These are phyloP conservation scores for Dendronephthya gigantea DNA, from an alignment of 64 coral and sea anemone genomes.

Conservation along the genomic window DNA sequence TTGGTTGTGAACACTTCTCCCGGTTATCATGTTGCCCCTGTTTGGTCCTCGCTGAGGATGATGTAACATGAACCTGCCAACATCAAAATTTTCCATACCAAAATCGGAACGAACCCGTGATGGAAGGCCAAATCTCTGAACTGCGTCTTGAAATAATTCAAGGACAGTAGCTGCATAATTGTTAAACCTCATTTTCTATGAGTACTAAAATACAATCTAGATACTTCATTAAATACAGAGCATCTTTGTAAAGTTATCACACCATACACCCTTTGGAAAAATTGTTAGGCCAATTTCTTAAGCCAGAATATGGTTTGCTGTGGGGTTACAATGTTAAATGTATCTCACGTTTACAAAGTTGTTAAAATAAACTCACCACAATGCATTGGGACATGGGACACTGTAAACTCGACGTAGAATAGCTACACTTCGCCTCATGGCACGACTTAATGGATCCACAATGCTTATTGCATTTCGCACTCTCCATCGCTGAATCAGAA, in stretches of 20 bases:
- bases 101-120: constrained; percentile 13
- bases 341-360: not conserved
- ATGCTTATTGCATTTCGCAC: not conserved
- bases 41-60: not conserved
- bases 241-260: not conserved
- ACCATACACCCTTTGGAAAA: not conserved
- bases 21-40: not conserved
- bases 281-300: not conserved
- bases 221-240: not conserved
- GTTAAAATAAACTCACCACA: not conserved
- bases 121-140: constrained; percentile 3
- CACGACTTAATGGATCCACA: not conserved
- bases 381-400: constrained; percentile 1
- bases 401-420: not conserved
- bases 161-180: not conserved
- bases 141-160: not conserved
- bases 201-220: too few species aligned
- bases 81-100: constrained; percentile 35
- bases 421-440: not conserved
- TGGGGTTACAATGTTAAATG: not conserved
- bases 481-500: not conserved
- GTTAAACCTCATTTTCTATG: not conserved
- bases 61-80: not conserved
- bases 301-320: not conserved
- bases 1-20: constrained; percentile 9